These are phyloP conservation scores for Xiphias gladius DNA, from an alignment of 2,113 vertebrate genomes.

Conservation along the genomic window DNA sequence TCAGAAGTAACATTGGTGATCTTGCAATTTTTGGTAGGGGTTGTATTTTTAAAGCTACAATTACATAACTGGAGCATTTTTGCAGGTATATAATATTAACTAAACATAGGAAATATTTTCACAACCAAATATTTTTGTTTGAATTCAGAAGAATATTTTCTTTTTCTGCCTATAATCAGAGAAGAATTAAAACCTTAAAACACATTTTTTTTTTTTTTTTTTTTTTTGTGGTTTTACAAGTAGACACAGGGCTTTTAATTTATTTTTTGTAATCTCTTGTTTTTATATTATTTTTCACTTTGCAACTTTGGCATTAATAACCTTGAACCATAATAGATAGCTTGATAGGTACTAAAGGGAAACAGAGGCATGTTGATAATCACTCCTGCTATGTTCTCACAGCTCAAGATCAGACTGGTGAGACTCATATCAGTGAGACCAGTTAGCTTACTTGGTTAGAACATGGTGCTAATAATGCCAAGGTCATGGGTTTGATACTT, in stretches of 20 bases:
- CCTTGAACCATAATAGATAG: no score
- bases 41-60: not conserved
- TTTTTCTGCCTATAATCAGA: not conserved
- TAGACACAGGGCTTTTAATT: no score
- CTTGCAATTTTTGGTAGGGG: not conserved
- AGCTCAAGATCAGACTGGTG: not conserved
- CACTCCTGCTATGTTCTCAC: not conserved
- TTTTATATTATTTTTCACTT: no score
- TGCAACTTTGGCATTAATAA: no score
- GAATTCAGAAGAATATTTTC: not conserved
- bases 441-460: constrained; percentile 74
- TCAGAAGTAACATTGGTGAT: not conserved
- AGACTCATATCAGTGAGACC: constrained; percentile 10
- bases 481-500: not conserved
- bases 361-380: not conserved
- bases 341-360: not conserved
- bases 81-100: not conserved
- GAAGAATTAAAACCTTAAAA: not conserved
- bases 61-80: not conserved
- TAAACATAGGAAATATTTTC: not conserved
- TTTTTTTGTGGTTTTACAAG: not conserved
- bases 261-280: no score
- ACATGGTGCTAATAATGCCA: constrained; percentile 59
- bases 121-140: not conserved
- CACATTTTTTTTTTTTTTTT: not conserved